phyloP scores from a whole-genome alignment of 2,888 invertebrate species.

The Noctua comes region DNA sequence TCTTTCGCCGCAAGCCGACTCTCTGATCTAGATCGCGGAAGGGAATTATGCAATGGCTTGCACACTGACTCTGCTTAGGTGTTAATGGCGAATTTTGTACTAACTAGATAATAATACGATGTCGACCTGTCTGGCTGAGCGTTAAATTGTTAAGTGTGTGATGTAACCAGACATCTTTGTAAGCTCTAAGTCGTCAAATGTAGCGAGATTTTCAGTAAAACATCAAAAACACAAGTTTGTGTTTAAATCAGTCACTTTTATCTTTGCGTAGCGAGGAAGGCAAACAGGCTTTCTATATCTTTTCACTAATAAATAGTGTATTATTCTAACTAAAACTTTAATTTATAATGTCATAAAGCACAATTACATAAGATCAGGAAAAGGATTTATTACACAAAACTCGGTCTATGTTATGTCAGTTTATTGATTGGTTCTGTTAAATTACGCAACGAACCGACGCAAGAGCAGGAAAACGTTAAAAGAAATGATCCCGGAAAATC shows the following conservation, averaged over 20 bases:
- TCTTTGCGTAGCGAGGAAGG: constrained; percentile 6
- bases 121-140: constrained; percentile 22
- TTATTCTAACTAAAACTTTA: neutral
- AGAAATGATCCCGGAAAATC: constrained; percentile 61
- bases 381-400: constrained; percentile 40
- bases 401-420: constrained; percentile 35
- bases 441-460: constrained; percentile 43
- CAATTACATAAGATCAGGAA: constrained; percentile 48
- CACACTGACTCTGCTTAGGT: constrained; percentile 49
- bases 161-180: constrained; percentile 9
- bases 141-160: constrained; percentile 16
- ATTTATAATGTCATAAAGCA: constrained; percentile 16
- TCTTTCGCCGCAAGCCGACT: constrained; percentile 50
- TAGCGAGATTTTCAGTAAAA: neutral
- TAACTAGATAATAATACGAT: constrained; percentile 48
- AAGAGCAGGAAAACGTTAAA: constrained; percentile 40
- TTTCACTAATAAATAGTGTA: neutral
- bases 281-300: constrained; percentile 1
- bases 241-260: neutral
- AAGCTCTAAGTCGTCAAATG: neutral
- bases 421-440: constrained; percentile 41
- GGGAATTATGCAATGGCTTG: constrained; percentile 63
- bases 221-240: neutral
- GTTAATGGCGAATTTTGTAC: constrained; percentile 55
- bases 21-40: constrained; percentile 64